Evolutionary conservation across 2,888 invertebrate species (phyloP).

Genomic region (Gerris lacustris): DNA sequence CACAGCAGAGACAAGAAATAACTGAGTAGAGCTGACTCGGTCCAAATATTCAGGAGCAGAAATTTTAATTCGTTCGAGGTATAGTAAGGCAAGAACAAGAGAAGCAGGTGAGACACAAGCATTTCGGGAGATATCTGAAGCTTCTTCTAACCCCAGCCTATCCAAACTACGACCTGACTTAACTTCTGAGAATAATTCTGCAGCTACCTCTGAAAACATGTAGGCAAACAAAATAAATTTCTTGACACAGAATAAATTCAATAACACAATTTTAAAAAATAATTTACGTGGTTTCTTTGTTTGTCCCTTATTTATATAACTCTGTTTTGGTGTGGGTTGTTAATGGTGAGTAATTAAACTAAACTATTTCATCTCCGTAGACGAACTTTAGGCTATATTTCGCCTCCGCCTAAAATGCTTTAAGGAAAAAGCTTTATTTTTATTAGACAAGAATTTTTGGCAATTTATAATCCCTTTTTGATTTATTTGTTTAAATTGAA

Average conservation of each 20-base stretch:
- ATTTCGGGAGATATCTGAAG: slow-evolving; percentile 60
- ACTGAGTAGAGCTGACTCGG: slow-evolving; percentile 72
- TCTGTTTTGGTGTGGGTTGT: no score
- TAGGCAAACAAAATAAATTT: slow-evolving; percentile 15
- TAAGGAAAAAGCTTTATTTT: no score
- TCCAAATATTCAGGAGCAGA: slow-evolving; percentile 73
- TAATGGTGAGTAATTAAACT: no score
- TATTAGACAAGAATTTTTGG: no score
- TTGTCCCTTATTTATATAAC: background rate
- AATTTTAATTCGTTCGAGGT: slow-evolving; percentile 75
- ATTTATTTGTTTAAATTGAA: no score
- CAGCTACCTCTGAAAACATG: slow-evolving; percentile 58
- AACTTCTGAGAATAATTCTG: slow-evolving; percentile 67
- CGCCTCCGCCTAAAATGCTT: no score
- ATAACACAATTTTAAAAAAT: slow-evolving; percentile 2
- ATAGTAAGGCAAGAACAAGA: slow-evolving; percentile 81
- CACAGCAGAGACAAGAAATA: slow-evolving; percentile 90
- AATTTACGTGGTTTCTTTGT: background rate
- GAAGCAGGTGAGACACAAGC: slow-evolving; percentile 86
- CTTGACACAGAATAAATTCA: background rate
- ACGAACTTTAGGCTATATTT: no score
- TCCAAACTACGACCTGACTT: slow-evolving; percentile 64
- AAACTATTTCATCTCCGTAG: no score
- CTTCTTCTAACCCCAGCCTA: slow-evolving; percentile 61
- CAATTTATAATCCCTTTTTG: no score